These are phyloP conservation scores for Conus betulinus DNA, from an alignment of 1,140 invertebrate genomes.

Conservation along the genomic window DNA sequence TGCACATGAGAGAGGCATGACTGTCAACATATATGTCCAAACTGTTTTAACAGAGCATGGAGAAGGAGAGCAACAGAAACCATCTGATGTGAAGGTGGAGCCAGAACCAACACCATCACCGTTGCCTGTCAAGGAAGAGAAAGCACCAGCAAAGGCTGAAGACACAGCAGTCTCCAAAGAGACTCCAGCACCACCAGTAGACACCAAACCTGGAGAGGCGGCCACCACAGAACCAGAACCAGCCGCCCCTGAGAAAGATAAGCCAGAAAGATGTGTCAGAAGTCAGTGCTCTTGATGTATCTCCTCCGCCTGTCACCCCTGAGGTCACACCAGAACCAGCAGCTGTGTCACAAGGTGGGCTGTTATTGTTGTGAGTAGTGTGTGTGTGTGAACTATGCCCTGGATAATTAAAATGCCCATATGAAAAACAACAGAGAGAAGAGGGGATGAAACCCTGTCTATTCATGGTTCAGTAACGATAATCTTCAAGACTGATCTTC, in stretches of 20 bases:
- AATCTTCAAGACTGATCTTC: no score
- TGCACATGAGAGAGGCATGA: no score
- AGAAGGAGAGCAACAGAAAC: neutral
- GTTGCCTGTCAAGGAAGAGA: neutral
- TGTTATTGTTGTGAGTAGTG: neutral
- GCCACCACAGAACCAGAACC: neutral
- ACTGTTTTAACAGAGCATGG: constrained; percentile 1
- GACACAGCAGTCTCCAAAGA: neutral
- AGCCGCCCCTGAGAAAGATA: neutral
- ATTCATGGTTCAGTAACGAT: no score
- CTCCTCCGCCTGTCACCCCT: neutral
- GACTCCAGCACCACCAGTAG: neutral
- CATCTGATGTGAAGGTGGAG: neutral
- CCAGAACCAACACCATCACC: neutral
- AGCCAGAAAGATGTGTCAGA: no score
- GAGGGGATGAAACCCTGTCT: no score
- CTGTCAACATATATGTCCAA: neutral
- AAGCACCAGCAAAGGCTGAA: neutral
- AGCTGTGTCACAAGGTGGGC: neutral
- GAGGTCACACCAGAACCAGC: neutral
- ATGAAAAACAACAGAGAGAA: no score
- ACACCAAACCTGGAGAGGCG: neutral
- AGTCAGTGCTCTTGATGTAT: no score
- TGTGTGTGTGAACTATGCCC: no score
- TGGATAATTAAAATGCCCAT: no score